phyloP scores from a whole-genome alignment of 2,888 invertebrate species.

The Zootermopsis nevadensis region DNA sequence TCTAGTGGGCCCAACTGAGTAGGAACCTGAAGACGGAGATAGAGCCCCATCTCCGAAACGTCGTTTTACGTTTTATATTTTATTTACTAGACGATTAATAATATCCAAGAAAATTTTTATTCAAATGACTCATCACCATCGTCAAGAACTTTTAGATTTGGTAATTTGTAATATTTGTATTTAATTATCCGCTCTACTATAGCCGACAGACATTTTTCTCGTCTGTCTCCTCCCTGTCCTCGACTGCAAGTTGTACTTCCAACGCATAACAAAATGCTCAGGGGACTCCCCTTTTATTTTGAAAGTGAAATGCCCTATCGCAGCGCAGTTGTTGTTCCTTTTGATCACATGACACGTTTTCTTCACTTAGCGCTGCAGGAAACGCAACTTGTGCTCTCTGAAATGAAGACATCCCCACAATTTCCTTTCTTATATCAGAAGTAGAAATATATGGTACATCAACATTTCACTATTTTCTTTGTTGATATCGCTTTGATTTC shows the following conservation, averaged over 20 bases:
- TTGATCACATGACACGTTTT: conserved; percentile 32
- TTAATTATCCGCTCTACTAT: neutral
- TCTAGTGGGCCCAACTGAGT: too few relatives aligned
- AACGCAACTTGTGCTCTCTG: conserved; percentile 14
- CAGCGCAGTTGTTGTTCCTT: neutral
- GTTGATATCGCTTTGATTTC: conserved; percentile 29
- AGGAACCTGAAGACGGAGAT: too few relatives aligned
- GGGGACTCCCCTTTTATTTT: neutral
- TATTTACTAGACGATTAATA: too few relatives aligned
- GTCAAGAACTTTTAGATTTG: too few relatives aligned
- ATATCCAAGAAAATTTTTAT: too few relatives aligned
- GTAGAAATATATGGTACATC: neutral
- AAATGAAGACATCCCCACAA: conserved; percentile 3
- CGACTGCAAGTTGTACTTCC: conserved; percentile 13
- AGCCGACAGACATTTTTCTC: neutral
- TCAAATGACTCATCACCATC: too few relatives aligned
- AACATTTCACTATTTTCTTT: conserved; percentile 3
- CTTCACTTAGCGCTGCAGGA: neutral
- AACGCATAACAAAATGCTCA: conserved; percentile 15
- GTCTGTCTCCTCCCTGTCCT: neutral
- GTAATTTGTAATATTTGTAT: neutral
- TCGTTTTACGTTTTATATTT: too few relatives aligned
- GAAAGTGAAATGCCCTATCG: neutral
- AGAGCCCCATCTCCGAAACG: too few relatives aligned
- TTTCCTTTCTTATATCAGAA: neutral